phyloP scores from a whole-genome alignment of 1,140 invertebrate genomes.

The Trinorchestia longiramus region DNA sequence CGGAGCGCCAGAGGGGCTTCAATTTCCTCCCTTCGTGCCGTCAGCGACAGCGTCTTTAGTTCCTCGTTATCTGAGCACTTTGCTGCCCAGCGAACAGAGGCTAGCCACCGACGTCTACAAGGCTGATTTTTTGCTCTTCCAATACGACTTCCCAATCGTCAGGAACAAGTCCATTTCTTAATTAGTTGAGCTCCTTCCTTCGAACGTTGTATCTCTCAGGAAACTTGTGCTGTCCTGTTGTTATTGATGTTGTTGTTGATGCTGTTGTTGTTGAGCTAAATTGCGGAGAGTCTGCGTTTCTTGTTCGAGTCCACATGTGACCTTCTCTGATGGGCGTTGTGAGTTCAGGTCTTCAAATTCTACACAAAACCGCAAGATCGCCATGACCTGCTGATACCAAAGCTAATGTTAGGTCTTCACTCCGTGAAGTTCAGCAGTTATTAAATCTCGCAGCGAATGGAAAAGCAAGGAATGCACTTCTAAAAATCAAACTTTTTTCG shows the following conservation, averaged over 20 bases:
- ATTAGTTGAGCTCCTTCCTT: neutral
- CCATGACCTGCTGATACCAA: neutral
- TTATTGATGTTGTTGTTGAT: no score
- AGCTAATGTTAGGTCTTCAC: neutral
- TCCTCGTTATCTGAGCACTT: slow-evolving; percentile 78
- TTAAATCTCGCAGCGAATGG: neutral
- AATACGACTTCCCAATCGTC: slow-evolving; percentile 73
- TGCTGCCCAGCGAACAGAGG: slow-evolving; percentile 79
- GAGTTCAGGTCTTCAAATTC: neutral
- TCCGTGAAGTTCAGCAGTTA: neutral
- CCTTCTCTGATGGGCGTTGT: neutral
- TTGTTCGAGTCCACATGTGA: neutral
- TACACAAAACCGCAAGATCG: neutral
- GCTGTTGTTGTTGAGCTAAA: neutral
- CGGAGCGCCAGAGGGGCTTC: slow-evolving; percentile 73
- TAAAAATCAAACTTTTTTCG: neutral
- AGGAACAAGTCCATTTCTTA: slow-evolving; percentile 12
- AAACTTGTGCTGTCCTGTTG: neutral
- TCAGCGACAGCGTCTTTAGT: slow-evolving; percentile 79
- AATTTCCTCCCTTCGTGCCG: slow-evolving; percentile 77
- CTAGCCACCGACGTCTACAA: slow-evolving; percentile 82
- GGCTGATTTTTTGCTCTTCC: slow-evolving; percentile 84
- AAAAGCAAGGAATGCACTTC: neutral
- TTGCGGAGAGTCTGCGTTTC: neutral
- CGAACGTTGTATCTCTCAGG: neutral